phyloP scores from a whole-genome alignment of 2,888 invertebrate genomes.

The Philopedon plagiatum region DNA sequence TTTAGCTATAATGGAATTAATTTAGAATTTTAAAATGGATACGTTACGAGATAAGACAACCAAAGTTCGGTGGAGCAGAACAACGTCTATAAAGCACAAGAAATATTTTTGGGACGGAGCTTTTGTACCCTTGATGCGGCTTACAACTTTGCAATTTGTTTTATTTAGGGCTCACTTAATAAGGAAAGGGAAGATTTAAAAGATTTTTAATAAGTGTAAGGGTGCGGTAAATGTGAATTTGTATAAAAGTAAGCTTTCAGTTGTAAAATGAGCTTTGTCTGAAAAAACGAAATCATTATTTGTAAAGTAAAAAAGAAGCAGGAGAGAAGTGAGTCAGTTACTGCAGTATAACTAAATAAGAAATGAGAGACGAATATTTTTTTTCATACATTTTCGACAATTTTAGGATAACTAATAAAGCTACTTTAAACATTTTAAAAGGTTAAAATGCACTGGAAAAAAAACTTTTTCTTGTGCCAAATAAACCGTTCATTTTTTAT shows the following conservation, averaged over 20 bases:
- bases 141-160: slow-evolving; percentile 19
- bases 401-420: too few relatives aligned
- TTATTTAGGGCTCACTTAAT: slow-evolving; percentile 19
- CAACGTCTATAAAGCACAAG: slow-evolving; percentile 19
- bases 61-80: slow-evolving; percentile 22
- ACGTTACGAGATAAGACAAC: slow-evolving; percentile 31
- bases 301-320: too few relatives aligned
- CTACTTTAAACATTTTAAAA: too few relatives aligned
- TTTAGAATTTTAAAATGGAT: slow-evolving; percentile 9
- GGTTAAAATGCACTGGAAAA: too few relatives aligned
- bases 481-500: too few relatives aligned
- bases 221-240: background rate
- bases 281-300: too few relatives aligned
- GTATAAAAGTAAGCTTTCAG: background rate
- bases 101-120: slow-evolving; percentile 16
- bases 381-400: too few relatives aligned
- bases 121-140: slow-evolving; percentile 26
- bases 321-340: too few relatives aligned
- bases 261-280: background rate
- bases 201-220: slow-evolving; percentile 17
- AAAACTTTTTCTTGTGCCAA: too few relatives aligned
- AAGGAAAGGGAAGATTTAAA: slow-evolving; percentile 1
- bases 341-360: too few relatives aligned
- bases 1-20: slow-evolving; percentile 14
- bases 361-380: too few relatives aligned